Evolutionary conservation across 2,797 vertebrate genomes (phyloP).

Genomic region (Micromesistius poutassou): DNA sequence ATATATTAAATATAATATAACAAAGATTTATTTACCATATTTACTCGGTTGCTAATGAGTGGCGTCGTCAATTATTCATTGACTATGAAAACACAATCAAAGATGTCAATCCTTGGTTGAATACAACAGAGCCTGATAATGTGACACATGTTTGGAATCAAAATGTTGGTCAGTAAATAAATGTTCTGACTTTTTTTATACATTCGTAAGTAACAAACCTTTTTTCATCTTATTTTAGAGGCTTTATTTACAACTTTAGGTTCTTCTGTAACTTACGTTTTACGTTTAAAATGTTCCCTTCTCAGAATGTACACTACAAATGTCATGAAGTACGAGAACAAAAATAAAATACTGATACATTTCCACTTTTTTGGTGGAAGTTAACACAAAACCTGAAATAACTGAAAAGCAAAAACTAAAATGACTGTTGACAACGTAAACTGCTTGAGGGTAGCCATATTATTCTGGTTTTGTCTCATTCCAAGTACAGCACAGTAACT

Average conservation of each 20-base stretch:
- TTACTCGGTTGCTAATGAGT: background rate
- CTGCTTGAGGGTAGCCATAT: background rate
- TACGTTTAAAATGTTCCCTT: conserved; percentile 24
- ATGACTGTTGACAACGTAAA: background rate
- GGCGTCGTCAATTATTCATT: background rate
- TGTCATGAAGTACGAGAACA: background rate
- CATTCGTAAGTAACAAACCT: conserved; percentile 8
- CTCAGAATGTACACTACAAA: conserved; percentile 6
- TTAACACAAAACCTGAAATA: conserved; percentile 44
- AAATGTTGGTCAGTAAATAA: too few species aligned
- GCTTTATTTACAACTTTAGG: conserved; percentile 46
- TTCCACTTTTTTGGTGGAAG: conserved; percentile 22
- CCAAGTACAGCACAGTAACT: conserved; percentile 60
- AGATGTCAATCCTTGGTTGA: background rate
- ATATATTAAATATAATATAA: background rate
- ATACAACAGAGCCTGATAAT: background rate
- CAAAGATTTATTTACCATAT: background rate
- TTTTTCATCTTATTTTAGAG: conserved; percentile 4
- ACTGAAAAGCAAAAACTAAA: background rate
- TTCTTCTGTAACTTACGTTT: conserved; percentile 48
- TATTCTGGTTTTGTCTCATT: conserved; percentile 50
- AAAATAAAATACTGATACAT: conserved; percentile 37
- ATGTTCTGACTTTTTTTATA: background rate
- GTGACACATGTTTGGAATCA: too few species aligned
- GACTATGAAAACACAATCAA: background rate